Evolutionary conservation across 1,140 invertebrate genomes (phyloP).

Genomic region (Neodiprion fabricii): DNA sequence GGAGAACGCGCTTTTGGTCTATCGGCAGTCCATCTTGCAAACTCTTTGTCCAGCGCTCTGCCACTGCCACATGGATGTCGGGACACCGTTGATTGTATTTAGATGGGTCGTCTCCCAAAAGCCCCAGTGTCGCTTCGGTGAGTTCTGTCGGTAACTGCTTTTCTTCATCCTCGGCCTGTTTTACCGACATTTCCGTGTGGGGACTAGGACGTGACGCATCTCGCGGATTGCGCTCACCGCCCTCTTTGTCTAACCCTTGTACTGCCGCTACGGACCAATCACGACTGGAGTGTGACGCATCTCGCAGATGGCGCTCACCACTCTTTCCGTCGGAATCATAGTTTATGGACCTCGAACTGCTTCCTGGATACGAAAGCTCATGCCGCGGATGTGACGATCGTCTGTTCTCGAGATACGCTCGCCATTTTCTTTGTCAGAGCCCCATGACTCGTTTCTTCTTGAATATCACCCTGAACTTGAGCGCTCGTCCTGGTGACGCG

Average conservation of each 20-base stretch:
- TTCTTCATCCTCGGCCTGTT: not conserved
- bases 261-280: slow-evolving; percentile 13
- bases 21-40: slow-evolving; percentile 18
- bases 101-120: slow-evolving; percentile 9
- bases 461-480: not conserved
- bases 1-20: slow-evolving; percentile 17
- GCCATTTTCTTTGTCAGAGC: slow-evolving; percentile 16
- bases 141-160: not conserved
- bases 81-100: slow-evolving; percentile 15
- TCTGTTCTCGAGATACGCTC: slow-evolving; percentile 23
- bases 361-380: slow-evolving; percentile 5
- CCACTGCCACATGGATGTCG: slow-evolving; percentile 14
- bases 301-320: slow-evolving; percentile 18
- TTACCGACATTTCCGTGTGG: not conserved
- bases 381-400: slow-evolving; percentile 17
- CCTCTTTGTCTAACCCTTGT: slow-evolving; percentile 3
- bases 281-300: slow-evolving; percentile 23
- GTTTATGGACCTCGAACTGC: slow-evolving; percentile 15
- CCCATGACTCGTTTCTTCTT: slow-evolving; percentile 7
- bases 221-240: slow-evolving; percentile 1
- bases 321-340: slow-evolving; percentile 21
- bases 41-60: slow-evolving; percentile 19
- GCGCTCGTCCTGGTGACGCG: slow-evolving; percentile 15
- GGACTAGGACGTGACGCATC: not conserved
- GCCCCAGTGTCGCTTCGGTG: not conserved